phyloP scores from a whole-genome alignment of 2,888 invertebrate species.

The Malthinus seriepunctatus region DNA sequence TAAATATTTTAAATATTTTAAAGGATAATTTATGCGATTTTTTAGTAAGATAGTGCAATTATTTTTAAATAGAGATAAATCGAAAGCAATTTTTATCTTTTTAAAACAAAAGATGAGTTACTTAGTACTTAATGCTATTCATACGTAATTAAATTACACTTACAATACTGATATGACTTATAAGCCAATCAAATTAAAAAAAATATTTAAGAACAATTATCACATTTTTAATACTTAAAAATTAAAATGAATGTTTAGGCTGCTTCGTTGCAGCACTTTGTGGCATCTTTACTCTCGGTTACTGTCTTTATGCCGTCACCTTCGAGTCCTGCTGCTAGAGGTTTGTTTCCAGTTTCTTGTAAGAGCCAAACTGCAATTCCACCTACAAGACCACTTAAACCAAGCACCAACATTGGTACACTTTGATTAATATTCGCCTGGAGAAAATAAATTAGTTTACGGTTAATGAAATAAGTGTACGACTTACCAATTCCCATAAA shows the following conservation, averaged over 20 bases:
- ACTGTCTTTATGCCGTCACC: constrained; percentile 17
- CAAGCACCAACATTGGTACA: constrained; percentile 72
- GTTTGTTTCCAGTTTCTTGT: constrained; percentile 72
- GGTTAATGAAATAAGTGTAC: not conserved
- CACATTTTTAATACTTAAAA: constrained; percentile 3
- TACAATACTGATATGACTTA: not conserved
- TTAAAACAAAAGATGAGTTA: too few relatives aligned
- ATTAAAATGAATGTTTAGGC: not conserved
- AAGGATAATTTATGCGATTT: too few relatives aligned
- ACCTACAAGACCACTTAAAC: constrained; percentile 69
- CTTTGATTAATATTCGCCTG: constrained; percentile 69
- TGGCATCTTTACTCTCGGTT: constrained; percentile 1
- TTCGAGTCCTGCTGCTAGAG: constrained; percentile 51
- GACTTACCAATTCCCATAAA: constrained; percentile 72
- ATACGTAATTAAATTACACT: not conserved
- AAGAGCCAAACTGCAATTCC: constrained; percentile 73
- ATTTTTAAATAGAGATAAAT: too few relatives aligned
- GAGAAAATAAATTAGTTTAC: constrained; percentile 39
- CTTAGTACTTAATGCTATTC: too few relatives aligned
- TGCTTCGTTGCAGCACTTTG: not conserved
- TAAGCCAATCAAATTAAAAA: not conserved
- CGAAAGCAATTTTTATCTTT: too few relatives aligned
- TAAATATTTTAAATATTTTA: too few relatives aligned
- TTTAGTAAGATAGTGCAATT: too few relatives aligned
- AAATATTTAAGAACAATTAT: constrained; percentile 2